Evolutionary conservation across 2,113 vertebrate genomes (phyloP).

Genomic region (Aphelocoma coerulescens): DNA sequence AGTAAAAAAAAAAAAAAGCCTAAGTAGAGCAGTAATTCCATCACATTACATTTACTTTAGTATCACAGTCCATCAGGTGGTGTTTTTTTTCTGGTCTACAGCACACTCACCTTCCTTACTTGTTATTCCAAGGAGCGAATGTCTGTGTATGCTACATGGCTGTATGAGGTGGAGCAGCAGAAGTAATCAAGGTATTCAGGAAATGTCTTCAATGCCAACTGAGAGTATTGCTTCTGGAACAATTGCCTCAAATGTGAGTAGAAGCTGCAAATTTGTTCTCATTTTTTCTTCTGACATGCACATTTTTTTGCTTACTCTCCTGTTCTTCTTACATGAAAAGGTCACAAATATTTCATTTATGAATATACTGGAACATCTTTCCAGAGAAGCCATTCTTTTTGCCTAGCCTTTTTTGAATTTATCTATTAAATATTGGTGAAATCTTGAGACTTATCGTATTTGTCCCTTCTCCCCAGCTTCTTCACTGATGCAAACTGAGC

Average conservation of each 20-base stretch:
- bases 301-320: not conserved
- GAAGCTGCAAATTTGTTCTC: not conserved
- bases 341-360: constrained; percentile 5
- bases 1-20: not conserved
- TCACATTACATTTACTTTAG: constrained; percentile 25
- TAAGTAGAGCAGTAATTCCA: constrained; percentile 25
- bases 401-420: not conserved
- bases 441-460: rapidly evolving
- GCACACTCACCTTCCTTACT: not conserved
- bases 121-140: constrained; percentile 5
- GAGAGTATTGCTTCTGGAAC: not conserved
- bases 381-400: not conserved
- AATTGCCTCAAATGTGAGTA: not conserved
- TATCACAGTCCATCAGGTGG: not conserved
- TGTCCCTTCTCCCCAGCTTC: rapidly evolving
- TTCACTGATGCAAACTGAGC: not conserved
- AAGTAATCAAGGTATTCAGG: not conserved
- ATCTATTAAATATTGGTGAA: not conserved
- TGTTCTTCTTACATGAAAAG: not conserved
- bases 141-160: not conserved
- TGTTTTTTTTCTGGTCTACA: not conserved
- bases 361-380: not conserved
- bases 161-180: not conserved
- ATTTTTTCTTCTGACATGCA: not conserved
- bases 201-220: not conserved